Evolutionary conservation across 2,113 vertebrate species (phyloP).

Genomic region (Siphamia tubifer): DNA sequence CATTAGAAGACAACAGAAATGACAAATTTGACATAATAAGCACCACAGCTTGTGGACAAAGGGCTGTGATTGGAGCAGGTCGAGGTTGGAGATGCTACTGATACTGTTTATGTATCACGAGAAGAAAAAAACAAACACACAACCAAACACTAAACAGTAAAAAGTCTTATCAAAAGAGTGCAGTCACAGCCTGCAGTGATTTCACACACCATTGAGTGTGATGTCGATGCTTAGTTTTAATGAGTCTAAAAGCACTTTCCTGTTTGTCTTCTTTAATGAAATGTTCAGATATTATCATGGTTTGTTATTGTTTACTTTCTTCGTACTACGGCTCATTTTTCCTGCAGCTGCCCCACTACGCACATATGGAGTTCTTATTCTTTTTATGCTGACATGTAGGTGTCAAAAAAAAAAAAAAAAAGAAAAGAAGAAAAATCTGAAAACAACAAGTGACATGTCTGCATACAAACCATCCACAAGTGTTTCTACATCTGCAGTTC

Average conservation of each 20-base stretch:
- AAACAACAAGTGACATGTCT: not conserved
- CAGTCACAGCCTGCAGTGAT: not conserved
- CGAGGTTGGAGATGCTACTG: constrained; percentile 8
- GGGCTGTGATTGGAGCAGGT: not conserved
- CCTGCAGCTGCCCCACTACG: not conserved
- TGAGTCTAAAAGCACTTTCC: not conserved
- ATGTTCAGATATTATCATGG: not conserved
- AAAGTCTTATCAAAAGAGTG: constrained; percentile 23
- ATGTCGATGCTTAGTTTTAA: not conserved
- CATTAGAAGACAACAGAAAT: too few species aligned
- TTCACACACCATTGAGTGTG: not conserved
- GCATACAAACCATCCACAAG: not conserved
- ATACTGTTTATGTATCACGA: not conserved
- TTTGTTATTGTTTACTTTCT: not conserved
- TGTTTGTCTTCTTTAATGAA: not conserved
- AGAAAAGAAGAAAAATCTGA: not conserved
- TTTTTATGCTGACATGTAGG: constrained; percentile 6
- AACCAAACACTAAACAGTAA: not conserved
- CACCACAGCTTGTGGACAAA: not conserved
- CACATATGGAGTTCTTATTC: not conserved
- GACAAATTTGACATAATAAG: not conserved
- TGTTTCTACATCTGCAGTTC: not conserved
- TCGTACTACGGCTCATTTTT: not conserved
- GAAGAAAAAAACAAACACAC: not conserved
- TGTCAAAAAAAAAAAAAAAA: not conserved